phyloP scores from a whole-genome alignment of 2,113 vertebrate genomes.

The Malurus melanocephalus region DNA sequence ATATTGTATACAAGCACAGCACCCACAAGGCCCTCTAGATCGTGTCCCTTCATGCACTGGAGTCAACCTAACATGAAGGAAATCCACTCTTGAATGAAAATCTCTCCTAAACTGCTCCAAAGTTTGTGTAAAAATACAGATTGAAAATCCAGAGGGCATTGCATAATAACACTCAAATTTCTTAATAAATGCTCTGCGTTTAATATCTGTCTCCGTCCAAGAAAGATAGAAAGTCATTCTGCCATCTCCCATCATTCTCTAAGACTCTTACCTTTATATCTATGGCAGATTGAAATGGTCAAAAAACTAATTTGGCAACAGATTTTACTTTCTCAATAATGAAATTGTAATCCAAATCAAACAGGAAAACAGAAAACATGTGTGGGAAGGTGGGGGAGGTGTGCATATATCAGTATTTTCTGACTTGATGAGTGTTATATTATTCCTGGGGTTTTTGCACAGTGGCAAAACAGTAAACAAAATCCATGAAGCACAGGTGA shows the following conservation, averaged over 20 bases:
- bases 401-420: background rate
- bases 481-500: background rate
- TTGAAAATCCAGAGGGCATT: background rate
- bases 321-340: constrained; percentile 11
- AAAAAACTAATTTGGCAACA: background rate
- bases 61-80: background rate
- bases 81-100: background rate
- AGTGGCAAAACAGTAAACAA: background rate
- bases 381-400: accelerated
- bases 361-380: background rate
- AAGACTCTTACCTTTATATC: background rate
- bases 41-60: accelerated
- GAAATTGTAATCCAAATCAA: background rate
- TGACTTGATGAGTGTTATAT: background rate
- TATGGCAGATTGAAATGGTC: background rate
- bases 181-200: background rate
- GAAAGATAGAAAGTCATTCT: background rate
- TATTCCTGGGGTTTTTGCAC: background rate
- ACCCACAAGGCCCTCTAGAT: background rate
- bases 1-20: background rate
- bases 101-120: background rate
- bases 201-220: background rate
- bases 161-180: background rate
- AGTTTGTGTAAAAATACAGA: no score
- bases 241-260: background rate